Evolutionary conservation across 2,113 vertebrate species (phyloP).

Genomic region (Corythornis cristatus): DNA sequence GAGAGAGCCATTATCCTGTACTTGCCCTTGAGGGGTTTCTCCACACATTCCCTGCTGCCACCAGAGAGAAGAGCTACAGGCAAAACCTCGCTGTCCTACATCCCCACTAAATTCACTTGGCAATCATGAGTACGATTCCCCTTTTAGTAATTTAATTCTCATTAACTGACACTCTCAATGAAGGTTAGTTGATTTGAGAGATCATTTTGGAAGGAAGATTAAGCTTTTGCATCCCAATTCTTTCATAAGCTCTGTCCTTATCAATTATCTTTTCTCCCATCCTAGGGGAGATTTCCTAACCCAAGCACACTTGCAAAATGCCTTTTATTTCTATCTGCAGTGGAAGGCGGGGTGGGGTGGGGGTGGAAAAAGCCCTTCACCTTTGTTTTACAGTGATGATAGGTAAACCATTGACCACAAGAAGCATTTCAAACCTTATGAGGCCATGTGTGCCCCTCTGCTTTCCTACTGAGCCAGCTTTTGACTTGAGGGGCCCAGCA

Average conservation of each 20-base stretch:
- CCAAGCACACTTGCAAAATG: not conserved
- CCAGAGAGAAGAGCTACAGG: not conserved
- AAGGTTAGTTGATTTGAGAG: constrained; percentile 27
- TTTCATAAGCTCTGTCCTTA: constrained; percentile 1
- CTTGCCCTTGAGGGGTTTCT: not conserved
- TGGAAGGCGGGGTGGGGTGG: not conserved
- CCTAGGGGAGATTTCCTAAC: not conserved
- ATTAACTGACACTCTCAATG: not conserved
- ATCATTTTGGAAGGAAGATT: not conserved
- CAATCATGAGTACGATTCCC: not conserved
- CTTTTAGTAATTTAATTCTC: constrained; percentile 36
- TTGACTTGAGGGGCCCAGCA: not conserved
- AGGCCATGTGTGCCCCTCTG: not conserved
- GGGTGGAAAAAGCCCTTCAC: not conserved
- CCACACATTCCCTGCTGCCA: not conserved
- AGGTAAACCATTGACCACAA: not conserved
- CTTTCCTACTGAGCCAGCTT: not conserved
- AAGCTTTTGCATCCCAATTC: not conserved
- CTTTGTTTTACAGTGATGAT: not conserved
- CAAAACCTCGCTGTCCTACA: not conserved
- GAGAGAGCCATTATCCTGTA: not conserved
- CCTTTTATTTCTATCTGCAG: not conserved
- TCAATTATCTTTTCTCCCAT: not conserved
- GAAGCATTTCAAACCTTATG: not conserved
- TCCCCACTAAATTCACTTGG: not conserved